Base-by-base conservation (phyloP, 2,113 vertebrate species). In the Thamnaconus septentrionalis region DNA sequence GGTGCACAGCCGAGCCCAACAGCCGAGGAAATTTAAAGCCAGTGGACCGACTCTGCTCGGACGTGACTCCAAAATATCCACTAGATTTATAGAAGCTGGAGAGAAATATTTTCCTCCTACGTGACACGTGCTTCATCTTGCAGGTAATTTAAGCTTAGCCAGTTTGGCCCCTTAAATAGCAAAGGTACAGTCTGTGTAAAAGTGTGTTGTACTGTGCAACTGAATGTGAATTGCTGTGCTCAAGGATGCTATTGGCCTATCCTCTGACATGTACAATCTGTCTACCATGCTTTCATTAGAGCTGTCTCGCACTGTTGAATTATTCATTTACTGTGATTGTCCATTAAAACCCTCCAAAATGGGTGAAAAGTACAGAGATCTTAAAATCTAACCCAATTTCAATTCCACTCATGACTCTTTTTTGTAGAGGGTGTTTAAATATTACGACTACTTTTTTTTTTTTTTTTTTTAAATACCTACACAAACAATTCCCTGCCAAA, bases 31-130 rank as follows among this genome's bases (percentile, higher is more conserved):
- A 89, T 82, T 69, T 87, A 88, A 81, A 68, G 78, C 80, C 70
- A 45, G 73, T 65, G 64, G 80, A 78, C 73, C 62, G 66, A 71
- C 55, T 61, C 54, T 44, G 59, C 80, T 52, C 56, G 43, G 65
- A 60, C 64, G 64, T 50, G 79, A 73, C 73, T 84, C 78, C 53
- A 81, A 82, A 88, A 91, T 88, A 88, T 83, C 79, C 53, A 4
- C 49, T 18, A 82, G 82, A 90, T 87, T 87, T 87, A 87, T 83
- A 56, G 69, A 72, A 58, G 69, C 44, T 58, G 64, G 61, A 64
- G 77, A 66, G 53, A 71, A 70, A 60, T 52, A 12, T n/a, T 67
- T 71, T 7, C 8, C 48, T 78, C 63, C 62, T 63, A n/a, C 46
- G 69, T 66, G 59, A 39, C 49, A 40, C 46, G 64, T 12, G 1